phyloP scores from a whole-genome alignment of 2,888 invertebrate genomes.

The Endomychus coccineus region DNA sequence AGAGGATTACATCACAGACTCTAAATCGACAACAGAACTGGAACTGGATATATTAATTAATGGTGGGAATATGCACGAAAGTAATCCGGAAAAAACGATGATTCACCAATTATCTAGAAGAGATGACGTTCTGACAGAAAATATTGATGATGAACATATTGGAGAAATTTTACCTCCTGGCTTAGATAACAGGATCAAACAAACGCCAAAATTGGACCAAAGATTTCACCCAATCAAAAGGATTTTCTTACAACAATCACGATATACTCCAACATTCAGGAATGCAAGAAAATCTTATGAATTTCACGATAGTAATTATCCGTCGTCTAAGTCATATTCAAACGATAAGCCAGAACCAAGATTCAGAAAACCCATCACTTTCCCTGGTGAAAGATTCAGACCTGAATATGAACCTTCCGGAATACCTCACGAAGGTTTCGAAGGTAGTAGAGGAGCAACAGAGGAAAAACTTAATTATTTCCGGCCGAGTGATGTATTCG shows the following conservation, averaged over 20 bases:
- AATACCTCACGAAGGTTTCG: constrained; percentile 24
- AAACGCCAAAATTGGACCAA: background rate
- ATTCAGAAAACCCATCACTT: constrained; percentile 22
- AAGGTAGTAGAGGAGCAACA: constrained; percentile 6
- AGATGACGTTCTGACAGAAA: constrained; percentile 26
- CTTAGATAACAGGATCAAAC: no score
- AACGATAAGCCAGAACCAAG: background rate
- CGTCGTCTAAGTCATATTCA: no score
- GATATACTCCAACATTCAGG: background rate
- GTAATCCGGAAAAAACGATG: constrained; percentile 18
- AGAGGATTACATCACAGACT: constrained; percentile 32
- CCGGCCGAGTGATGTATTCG: constrained; percentile 13
- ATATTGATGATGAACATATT: constrained; percentile 38
- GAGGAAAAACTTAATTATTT: constrained; percentile 14
- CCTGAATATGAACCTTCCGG: constrained; percentile 30
- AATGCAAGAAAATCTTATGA: constrained; percentile 25
- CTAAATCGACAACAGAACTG: constrained; percentile 30
- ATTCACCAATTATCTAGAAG: constrained; percentile 19
- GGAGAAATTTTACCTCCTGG: constrained; percentile 40
- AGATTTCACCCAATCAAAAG: background rate
- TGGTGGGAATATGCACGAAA: constrained; percentile 28
- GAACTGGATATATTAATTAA: constrained; percentile 32
- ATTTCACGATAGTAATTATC: no score
- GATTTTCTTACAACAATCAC: background rate
- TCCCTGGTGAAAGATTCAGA: constrained; percentile 27